Conservation (phyloP, 2,888 invertebrate species). For the Phalangium opilio region DNA sequence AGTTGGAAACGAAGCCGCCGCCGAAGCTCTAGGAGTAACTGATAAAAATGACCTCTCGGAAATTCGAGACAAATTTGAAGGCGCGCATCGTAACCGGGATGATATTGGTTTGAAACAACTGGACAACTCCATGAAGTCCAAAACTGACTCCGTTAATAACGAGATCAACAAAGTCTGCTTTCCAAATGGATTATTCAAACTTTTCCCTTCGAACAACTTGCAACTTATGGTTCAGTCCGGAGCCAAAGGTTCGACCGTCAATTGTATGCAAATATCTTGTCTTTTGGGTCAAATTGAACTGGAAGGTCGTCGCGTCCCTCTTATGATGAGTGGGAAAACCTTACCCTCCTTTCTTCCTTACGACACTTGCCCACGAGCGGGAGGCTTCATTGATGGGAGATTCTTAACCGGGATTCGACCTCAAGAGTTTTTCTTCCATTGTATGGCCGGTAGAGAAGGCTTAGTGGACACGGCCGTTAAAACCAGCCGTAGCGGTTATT, state of each 20-base stretch:
- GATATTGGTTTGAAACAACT: constrained; percentile 59
- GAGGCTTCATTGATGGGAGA: constrained; percentile 89
- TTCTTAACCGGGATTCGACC: constrained; percentile 98
- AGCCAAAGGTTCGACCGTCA: constrained; percentile 88
- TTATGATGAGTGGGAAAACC: constrained; percentile 77
- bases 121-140: constrained; percentile 58
- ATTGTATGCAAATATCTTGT: constrained; percentile 86
- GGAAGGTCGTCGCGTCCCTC: constrained; percentile 89
- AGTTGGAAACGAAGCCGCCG: constrained; percentile 46
- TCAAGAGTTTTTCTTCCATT: constrained; percentile 97
- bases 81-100: constrained; percentile 43
- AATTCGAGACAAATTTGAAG: constrained; percentile 50
- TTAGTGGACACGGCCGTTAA: constrained; percentile 99
- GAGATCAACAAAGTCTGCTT: constrained; percentile 47
- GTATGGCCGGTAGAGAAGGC: constrained; percentile 99
- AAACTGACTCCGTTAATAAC: constrained; percentile 70
- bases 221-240: constrained; percentile 97
- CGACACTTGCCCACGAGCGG: constrained; percentile 75
- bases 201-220: constrained; percentile 89
- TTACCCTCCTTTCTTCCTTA: constrained; percentile 81
- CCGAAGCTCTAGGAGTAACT: constrained; percentile 50
- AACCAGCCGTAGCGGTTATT: constrained; percentile 93
- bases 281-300: constrained; percentile 94
- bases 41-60: constrained; percentile 34
- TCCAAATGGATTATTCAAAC: constrained; percentile 47